Conservation (phyloP, 2,797 vertebrate species). For the Diceros bicornis region DNA sequence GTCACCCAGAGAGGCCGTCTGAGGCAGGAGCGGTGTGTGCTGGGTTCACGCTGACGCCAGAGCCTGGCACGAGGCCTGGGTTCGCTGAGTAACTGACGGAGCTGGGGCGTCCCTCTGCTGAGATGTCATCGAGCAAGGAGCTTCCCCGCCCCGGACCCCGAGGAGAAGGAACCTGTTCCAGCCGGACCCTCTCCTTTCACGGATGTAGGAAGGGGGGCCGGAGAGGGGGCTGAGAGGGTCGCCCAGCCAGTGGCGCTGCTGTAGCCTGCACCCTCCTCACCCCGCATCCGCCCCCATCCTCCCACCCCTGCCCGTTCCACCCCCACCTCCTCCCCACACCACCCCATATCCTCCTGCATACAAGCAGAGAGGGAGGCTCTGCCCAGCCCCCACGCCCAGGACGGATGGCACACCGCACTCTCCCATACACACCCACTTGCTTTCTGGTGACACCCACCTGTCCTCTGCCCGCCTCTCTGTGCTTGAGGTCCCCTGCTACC, state of each 20-base stretch:
- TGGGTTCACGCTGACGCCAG: rapidly evolving
- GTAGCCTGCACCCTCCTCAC: background rate
- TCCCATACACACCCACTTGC: background rate
- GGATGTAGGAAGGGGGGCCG: background rate
- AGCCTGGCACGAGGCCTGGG: background rate
- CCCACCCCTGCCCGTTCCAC: background rate
- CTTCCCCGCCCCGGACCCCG: background rate
- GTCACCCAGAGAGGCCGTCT: background rate
- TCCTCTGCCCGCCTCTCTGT: too few species aligned
- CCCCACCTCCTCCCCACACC: background rate
- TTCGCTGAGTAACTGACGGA: rapidly evolving
- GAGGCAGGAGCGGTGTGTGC: background rate
- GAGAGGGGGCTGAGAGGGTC: background rate
- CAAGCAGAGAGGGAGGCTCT: background rate
- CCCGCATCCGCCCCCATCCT: background rate
- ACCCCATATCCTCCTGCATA: background rate
- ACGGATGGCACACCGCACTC: background rate
- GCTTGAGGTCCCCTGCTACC: background rate
- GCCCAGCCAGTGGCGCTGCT: background rate
- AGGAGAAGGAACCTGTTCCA: background rate
- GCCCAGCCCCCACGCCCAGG: background rate
- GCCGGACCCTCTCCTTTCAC: background rate
- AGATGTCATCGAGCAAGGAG: background rate
- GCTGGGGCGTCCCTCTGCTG: background rate
- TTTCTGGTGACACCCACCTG: background rate